Evolutionary conservation across 2,888 invertebrate species (phyloP), one percentile per base, ranked within the genome.

Genomic region (Polydrusus pterygomalis): DNA sequence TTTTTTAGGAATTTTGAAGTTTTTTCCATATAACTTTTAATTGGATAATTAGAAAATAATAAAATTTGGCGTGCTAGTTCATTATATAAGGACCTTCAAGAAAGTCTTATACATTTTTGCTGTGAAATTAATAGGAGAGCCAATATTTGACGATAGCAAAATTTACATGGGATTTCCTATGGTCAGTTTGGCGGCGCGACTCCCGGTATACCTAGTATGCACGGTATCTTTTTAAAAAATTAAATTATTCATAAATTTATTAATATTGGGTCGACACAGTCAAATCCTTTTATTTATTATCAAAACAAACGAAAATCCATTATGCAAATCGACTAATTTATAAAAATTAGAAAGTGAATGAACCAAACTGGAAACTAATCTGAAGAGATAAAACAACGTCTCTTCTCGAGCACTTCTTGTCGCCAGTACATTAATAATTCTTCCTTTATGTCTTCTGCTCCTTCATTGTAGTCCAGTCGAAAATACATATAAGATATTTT

Each of bases 331-430:
- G 30, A 30, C 47, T 34, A 64, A 64, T 64, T 64, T 64, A 64
- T 64, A 64, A 64, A 64, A 64, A 64, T 45, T 64, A 64, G 64
- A 64, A 64, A 64, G 64, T 64, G 64, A 64, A 64, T 64, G 64
- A 64, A 64, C 64, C 45, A 64, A 64, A 40, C 30, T 64, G 64
- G 38, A 47, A 49, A 47, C 64, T 64, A 64, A 64, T 64, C 64
- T 64, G 11, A 7, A 15, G 11, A 64, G 64, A 64, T 64, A 64
- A 25, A 64, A 43, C 63, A 63, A 30, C 47, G 64, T 47, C 64
- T 64, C 45, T 64, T 45, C 64, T 45, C 64, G 64, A 30, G 45
- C 64, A 64, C 47, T 64, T 64, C 64, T 64, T 64, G 64, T 64
- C 64, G 64, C 64, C 64, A 64, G 64, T 64, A 20, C 64, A 64